phyloP scores from a whole-genome alignment of 2,888 invertebrate genomes.

The Oxyscelio sp. region DNA sequence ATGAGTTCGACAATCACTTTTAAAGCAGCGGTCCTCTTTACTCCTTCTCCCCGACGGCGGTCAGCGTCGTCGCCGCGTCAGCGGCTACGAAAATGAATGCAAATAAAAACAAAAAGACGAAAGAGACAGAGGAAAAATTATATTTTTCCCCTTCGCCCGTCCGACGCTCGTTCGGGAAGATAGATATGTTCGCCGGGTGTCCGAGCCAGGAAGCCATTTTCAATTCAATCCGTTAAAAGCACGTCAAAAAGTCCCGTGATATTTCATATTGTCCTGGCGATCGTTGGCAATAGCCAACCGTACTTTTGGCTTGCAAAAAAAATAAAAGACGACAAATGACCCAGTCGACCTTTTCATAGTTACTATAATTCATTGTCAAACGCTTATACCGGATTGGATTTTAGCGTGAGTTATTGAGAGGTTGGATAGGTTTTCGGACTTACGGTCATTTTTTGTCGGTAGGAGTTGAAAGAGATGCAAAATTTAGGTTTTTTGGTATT shows the following conservation, averaged over 20 bases:
- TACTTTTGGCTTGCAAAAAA: conserved; percentile 38
- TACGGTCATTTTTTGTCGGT: no score
- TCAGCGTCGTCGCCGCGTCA: conserved; percentile 84
- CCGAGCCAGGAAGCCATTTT: conserved; percentile 86
- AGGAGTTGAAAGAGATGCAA: no score
- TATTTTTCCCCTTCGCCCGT: conserved; percentile 76
- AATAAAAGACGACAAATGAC: conserved; percentile 64
- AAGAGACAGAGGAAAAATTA: conserved; percentile 76
- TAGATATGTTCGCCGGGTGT: conserved; percentile 84
- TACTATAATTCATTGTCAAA: conserved; percentile 70
- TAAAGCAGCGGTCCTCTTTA: conserved; percentile 74
- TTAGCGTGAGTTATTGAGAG: conserved; percentile 37
- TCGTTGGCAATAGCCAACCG: conserved; percentile 55
- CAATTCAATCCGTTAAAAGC: conserved; percentile 88
- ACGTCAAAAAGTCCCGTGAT: conserved; percentile 87
- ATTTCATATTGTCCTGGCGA: conserved; percentile 81
- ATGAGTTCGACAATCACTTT: conserved; percentile 86
- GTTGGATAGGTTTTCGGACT: neutral
- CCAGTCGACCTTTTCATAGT: conserved; percentile 70
- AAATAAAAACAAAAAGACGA: conserved; percentile 71
- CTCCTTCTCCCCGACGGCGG: conserved; percentile 75
- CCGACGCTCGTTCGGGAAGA: conserved; percentile 83
- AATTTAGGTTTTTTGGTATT: no score
- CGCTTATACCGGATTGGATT: conserved; percentile 16
- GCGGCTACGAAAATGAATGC: conserved; percentile 85